These are phyloP conservation scores for Megaustenia siamemsis DNA, from an alignment of 2,888 invertebrate species.

Conservation along the genomic window DNA sequence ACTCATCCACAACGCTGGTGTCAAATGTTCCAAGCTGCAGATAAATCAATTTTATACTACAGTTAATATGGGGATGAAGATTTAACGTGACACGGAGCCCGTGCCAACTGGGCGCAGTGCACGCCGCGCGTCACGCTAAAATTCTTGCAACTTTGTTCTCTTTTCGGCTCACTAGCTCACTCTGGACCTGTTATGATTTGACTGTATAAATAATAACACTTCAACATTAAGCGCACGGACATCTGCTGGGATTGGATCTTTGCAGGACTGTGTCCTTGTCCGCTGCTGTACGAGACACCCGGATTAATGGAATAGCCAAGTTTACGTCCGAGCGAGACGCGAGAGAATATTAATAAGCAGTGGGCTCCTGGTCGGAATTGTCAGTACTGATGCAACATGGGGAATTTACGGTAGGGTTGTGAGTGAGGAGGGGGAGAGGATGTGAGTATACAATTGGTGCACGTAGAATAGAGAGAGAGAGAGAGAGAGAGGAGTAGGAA, in stretches of 20 bases:
- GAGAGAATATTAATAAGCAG: slow-evolving; percentile 36
- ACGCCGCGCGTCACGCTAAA: neutral
- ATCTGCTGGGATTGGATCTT: slow-evolving; percentile 15
- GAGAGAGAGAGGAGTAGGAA: neutral
- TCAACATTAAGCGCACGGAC: neutral
- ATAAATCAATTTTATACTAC: slow-evolving; percentile 18
- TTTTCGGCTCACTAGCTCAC: neutral
- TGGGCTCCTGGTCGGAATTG: neutral
- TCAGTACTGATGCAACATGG: neutral
- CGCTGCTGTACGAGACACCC: slow-evolving; percentile 6
- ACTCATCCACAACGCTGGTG: too few relatives aligned
- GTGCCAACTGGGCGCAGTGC: neutral
- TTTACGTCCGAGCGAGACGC: neutral
- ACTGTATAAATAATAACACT: slow-evolving; percentile 29
- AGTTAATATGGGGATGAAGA: neutral
- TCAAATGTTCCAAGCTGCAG: neutral
- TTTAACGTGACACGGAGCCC: neutral
- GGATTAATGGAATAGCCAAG: slow-evolving; percentile 45
- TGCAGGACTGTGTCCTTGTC: slow-evolving; percentile 13
- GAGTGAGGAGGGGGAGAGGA: neutral
- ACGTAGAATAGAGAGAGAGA: too few relatives aligned
- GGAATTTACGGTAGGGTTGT: neutral
- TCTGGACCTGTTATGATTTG: slow-evolving; percentile 8
- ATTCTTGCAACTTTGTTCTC: too few relatives aligned
- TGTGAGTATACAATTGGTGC: slow-evolving; percentile 29